Base-by-base conservation (phyloP, 2,797 vertebrate genomes). In the Amniataba percoides region DNA sequence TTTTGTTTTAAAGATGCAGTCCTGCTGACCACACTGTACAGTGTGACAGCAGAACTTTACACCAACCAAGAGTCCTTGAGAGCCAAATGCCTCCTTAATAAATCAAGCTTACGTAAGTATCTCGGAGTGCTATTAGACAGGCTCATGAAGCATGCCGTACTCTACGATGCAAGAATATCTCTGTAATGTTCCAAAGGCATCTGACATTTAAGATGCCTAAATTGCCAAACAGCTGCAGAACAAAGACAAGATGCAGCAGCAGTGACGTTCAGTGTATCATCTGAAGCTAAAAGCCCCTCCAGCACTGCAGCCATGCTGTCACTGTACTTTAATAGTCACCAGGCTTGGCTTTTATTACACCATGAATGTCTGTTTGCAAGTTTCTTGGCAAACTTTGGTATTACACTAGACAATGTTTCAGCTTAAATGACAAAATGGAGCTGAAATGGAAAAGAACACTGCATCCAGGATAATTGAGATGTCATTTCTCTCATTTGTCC, bases 191-290 rank as follows among this genome's bases (percentile, higher is more conserved):
- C 67, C 67, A 77, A 64, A 74, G 56, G 25, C 39, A 52, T 23
- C 68, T 65, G 80, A 84, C 62, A 63, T 76, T 82, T 74, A 81
- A 75, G 70, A 57, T 3, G 39, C 25, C 36, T 15, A 57, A 75
- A 73, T 49, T 31, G 80, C 42, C 71, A 77, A 82, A 71, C 81
- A 90, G 84, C 78, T 85, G 79, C 69, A 56, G 58, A 75, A 68
- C 25, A 66, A 48, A 77, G 70, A 63, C 16, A 7, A 71, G 61
- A 63, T 21, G 78, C 52, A 67, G 69, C 75, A 23, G 27, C 23
- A 7, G 16, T 71, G 67, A 77, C 13, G n/a, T 36, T 11, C 27
- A 48, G 51, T 25, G 59, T 63, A 53, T 76, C 45, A 45, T 48
- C 68, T 19, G 59, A 64, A 55, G 53, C 58, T 74, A 27, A 75